Conservation (phyloP, 2,888 invertebrate genomes). For the Scelioninae gen. 1 region DNA sequence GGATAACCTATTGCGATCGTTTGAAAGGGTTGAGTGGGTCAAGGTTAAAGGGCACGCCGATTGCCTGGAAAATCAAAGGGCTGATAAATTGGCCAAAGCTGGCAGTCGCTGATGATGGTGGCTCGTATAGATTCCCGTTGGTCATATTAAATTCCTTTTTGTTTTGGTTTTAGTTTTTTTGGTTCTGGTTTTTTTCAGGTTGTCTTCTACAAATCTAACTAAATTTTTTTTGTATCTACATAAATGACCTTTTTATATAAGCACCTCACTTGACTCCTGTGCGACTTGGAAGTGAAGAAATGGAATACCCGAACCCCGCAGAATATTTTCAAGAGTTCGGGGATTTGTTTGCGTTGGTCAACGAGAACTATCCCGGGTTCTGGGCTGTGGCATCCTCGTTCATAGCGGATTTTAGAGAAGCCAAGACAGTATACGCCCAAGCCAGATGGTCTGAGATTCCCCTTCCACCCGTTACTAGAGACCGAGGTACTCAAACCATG, state of each 20-base stretch:
- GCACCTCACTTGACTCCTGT: too few relatives aligned
- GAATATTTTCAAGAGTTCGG: background rate
- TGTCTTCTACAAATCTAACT: too few relatives aligned
- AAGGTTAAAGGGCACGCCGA: background rate
- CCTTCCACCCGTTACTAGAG: background rate
- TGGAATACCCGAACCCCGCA: background rate
- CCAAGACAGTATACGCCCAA: background rate
- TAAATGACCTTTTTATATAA: too few relatives aligned
- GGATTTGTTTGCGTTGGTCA: background rate
- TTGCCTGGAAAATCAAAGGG: background rate
- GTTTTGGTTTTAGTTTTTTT: too few relatives aligned
- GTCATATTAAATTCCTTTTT: too few relatives aligned
- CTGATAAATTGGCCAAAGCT: background rate
- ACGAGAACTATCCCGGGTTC: background rate
- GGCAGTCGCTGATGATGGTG: background rate
- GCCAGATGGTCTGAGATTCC: background rate
- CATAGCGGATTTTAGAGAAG: background rate
- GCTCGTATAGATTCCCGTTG: too few relatives aligned
- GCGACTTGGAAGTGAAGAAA: background rate
- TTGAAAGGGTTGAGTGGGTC: background rate
- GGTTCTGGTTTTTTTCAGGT: too few relatives aligned
- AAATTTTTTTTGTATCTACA: too few relatives aligned
- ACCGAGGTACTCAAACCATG: too few relatives aligned
- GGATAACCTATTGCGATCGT: background rate
- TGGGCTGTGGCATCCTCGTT: background rate